A percentile compares a stretch with the other conserved stretches of the same genome.
These are phyloP conservation scores for Puntigrus tetrazona DNA, from an alignment of 2,113 vertebrate genomes.

Conservation along the genomic window DNA sequence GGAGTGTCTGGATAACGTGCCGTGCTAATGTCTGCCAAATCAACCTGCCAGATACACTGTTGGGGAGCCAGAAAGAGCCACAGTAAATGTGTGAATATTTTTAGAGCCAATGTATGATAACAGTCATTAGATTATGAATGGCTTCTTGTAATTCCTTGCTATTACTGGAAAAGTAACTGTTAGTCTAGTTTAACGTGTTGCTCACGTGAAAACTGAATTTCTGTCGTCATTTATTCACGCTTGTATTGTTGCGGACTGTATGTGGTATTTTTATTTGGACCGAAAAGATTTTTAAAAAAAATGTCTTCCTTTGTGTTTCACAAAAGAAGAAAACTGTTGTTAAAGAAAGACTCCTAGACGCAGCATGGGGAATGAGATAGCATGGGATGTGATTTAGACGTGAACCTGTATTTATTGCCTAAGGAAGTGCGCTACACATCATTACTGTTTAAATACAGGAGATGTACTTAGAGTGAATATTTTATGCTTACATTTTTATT, in stretches of 20 bases:
- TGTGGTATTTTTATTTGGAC: no score
- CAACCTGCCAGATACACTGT: not conserved
- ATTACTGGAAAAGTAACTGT: not conserved
- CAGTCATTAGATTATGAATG: not conserved
- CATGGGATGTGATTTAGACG: not conserved
- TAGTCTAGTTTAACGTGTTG: not conserved
- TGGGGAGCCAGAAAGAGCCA: not conserved
- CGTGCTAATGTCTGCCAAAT: conserved; percentile 24
- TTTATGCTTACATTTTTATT: conserved; percentile 5
- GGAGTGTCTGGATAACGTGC: conserved; percentile 41
- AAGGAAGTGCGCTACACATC: not conserved
- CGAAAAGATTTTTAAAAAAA: no score
- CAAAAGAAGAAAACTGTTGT: not conserved
- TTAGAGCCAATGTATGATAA: not conserved
- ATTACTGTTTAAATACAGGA: not conserved
- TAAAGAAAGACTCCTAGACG: not conserved
- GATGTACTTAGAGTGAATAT: not conserved
- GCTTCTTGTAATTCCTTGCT: not conserved
- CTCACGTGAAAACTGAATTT: not conserved
- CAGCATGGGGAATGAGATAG: not conserved
- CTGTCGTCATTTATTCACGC: not conserved
- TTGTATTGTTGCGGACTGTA: not conserved
- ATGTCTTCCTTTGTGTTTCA: no score
- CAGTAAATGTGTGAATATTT: not conserved
- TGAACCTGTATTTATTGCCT: not conserved